Percentiles rank a stretch among this genome's conserved stretches.
These are phyloP conservation scores for Campoplex capitator DNA, from an alignment of 2,888 invertebrate species.

Conservation along the genomic window DNA sequence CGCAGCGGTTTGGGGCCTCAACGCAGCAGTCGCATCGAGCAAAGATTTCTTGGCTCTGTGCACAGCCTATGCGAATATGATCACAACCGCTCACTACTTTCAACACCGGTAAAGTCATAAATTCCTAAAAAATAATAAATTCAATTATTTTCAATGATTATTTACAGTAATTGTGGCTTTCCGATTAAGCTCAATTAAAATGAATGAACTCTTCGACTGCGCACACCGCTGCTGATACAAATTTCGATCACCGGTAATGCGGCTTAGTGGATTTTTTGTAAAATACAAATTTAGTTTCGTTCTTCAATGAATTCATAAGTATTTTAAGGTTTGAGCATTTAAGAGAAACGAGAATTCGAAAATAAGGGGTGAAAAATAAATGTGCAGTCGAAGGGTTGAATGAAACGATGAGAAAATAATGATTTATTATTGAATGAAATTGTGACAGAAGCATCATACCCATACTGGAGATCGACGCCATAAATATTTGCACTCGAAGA, in stretches of 20 bases:
- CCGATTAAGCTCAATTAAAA: neutral
- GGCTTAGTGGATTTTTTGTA: too few species aligned
- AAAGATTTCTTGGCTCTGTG: constrained; percentile 86
- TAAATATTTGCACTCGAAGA: constrained; percentile 83
- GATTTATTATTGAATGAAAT: neutral
- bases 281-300: too few species aligned
- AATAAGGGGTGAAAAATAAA: too few species aligned
- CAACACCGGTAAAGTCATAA: constrained; percentile 72
- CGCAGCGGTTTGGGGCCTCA: constrained; percentile 87
- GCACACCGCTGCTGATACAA: too few species aligned
- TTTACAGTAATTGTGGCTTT: neutral
- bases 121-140: neutral
- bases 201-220: too few species aligned
- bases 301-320: too few species aligned
- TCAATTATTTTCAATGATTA: too few species aligned
- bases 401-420: neutral
- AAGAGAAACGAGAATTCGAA: too few species aligned
- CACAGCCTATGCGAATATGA: constrained; percentile 86
- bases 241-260: too few species aligned
- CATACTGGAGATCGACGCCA: constrained; percentile 83
- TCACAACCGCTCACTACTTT: constrained; percentile 82
- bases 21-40: constrained; percentile 85
- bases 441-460: constrained; percentile 74
- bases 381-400: too few species aligned
- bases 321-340: too few species aligned